Evolutionary conservation across 1,140 invertebrate species (phyloP).

Genomic region (Meloidogyne chitwoodi): DNA sequence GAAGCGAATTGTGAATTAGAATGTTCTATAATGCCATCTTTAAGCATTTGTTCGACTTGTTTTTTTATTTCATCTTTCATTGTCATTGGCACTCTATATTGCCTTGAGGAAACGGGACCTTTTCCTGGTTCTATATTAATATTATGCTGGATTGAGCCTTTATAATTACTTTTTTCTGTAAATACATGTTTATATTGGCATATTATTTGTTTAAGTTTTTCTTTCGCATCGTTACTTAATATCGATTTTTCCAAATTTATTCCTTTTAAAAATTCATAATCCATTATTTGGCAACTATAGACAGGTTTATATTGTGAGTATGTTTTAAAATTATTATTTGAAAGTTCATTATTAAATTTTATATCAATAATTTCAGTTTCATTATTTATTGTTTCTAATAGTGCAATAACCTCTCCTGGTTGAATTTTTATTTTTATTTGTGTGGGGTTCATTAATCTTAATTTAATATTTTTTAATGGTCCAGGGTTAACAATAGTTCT

Average conservation of each 20-base stretch:
- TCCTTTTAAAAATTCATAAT: neutral
- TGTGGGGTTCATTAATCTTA: conserved; percentile 4
- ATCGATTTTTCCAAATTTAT: neutral
- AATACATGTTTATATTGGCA: neutral
- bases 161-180: conserved; percentile 8
- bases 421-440: neutral
- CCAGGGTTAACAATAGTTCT: neutral
- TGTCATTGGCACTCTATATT: neutral
- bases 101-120: neutral
- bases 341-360: neutral
- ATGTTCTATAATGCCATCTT: neutral
- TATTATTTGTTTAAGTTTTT: conserved; percentile 3
- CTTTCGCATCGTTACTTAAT: neutral
- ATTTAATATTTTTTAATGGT: neutral
- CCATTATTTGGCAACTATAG: neutral
- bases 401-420: neutral
- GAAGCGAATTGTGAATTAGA: neutral
- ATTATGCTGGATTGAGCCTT: neutral
- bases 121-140: neutral
- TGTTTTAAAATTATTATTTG: neutral
- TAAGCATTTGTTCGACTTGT: neutral
- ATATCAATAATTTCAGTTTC: neutral
- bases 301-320: neutral
- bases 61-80: conserved; percentile 7
- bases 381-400: neutral